These are phyloP conservation scores for Carassius auratus DNA, from an alignment of 2,113 vertebrate genomes.

Conservation along the genomic window DNA sequence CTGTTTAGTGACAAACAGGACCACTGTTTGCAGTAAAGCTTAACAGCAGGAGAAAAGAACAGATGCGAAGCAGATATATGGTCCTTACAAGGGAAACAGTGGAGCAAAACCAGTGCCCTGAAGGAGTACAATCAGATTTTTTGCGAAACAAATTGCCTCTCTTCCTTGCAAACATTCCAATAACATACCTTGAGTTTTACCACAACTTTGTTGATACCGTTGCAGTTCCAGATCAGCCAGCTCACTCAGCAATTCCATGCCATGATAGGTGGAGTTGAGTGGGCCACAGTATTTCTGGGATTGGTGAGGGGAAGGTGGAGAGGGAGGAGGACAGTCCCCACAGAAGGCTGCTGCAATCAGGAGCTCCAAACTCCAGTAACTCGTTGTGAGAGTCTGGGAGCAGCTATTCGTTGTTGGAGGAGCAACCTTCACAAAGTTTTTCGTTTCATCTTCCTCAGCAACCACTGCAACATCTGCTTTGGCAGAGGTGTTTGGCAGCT, in stretches of 20 bases:
- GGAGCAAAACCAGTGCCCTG: neutral
- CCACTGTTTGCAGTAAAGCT: neutral
- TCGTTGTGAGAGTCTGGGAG: constrained; percentile 65
- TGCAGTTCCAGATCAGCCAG: constrained; percentile 89
- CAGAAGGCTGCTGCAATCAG: constrained; percentile 89
- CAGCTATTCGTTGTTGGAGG: constrained; percentile 42
- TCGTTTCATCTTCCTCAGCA: neutral
- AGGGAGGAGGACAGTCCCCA: constrained; percentile 77
- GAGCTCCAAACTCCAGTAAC: constrained; percentile 86
- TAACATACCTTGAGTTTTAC: constrained; percentile 77
- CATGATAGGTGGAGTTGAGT: constrained; percentile 78
- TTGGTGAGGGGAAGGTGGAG: constrained; percentile 62
- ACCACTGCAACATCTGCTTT: constrained; percentile 17
- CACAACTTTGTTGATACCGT: constrained; percentile 69
- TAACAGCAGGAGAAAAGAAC: neutral
- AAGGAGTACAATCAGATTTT: too few species aligned
- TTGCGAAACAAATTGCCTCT: neutral
- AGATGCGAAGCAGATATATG: too few species aligned
- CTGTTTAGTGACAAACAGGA: constrained; percentile 8
- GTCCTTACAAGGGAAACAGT: too few species aligned
- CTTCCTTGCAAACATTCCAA: neutral
- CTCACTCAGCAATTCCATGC: constrained; percentile 93
- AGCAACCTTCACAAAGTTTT: neutral
- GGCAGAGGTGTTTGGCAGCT: neutral
- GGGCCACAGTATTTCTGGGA: constrained; percentile 56